A percentile compares a stretch with the other conserved stretches of the same genome.
phyloP scores from a whole-genome alignment of 2,113 vertebrate species.

The Passer montanus region DNA sequence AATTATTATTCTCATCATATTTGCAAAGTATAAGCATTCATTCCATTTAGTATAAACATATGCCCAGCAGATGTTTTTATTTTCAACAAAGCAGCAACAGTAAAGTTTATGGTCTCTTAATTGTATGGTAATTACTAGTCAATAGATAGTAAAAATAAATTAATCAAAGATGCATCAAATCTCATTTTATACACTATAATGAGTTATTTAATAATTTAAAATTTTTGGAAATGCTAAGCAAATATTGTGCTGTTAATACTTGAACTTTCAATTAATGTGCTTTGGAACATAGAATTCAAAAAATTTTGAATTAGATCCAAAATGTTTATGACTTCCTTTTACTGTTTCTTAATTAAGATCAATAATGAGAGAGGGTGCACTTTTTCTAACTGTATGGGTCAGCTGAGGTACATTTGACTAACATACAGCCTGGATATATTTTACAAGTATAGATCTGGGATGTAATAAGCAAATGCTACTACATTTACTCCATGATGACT shows the following conservation, averaged over 20 bases:
- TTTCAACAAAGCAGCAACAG: conserved; percentile 54
- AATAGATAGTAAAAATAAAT: conserved; percentile 52
- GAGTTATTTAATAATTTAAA: conserved; percentile 2
- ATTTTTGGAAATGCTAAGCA: not conserved
- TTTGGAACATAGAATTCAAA: not conserved
- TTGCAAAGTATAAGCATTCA: conserved; percentile 52
- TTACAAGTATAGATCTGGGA: conserved; percentile 2
- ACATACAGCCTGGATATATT: not conserved
- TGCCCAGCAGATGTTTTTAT: conserved; percentile 71
- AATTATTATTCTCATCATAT: conserved; percentile 61
- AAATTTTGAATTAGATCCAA: not conserved
- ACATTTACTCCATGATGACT: not conserved
- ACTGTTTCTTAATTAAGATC: conserved; percentile 22
- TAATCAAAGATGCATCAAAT: not conserved
- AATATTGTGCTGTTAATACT: not conserved
- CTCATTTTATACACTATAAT: not conserved
- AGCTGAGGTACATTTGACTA: conserved; percentile 12
- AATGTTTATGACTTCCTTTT: not conserved
- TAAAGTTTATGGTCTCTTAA: conserved; percentile 69
- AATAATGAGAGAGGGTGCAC: not conserved
- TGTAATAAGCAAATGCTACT: conserved; percentile 7
- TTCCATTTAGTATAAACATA: conserved; percentile 56
- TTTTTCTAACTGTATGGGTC: conserved; percentile 3
- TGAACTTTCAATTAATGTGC: not conserved
- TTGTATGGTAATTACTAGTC: conserved; percentile 66